A percentile compares a stretch with the other conserved stretches of the same genome.
Evolutionary conservation across 2,888 invertebrate genomes (phyloP).

Genomic region (Aspidiotus destructor): DNA sequence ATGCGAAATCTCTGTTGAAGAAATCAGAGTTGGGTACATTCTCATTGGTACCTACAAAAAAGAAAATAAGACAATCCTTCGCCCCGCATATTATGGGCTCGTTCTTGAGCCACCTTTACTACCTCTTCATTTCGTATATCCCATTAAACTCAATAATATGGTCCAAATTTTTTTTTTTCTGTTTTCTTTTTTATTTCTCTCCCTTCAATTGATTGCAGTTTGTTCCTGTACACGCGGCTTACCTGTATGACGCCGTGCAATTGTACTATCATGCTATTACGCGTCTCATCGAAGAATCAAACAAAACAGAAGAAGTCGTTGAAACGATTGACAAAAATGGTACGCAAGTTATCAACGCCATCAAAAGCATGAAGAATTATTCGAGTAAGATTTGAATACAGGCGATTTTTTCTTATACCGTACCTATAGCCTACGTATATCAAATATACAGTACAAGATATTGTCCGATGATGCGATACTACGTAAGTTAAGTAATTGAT

Average conservation of each 20-base stretch:
- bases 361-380: slow-evolving; percentile 73
- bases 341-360: slow-evolving; percentile 71
- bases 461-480: neutral
- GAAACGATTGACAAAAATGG: slow-evolving; percentile 70
- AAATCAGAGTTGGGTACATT: too few relatives aligned
- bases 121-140: too few relatives aligned
- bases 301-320: slow-evolving; percentile 54
- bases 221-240: slow-evolving; percentile 83
- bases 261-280: slow-evolving; percentile 81
- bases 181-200: too few relatives aligned
- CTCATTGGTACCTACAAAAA: too few relatives aligned
- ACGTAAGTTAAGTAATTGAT: too few relatives aligned
- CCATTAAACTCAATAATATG: too few relatives aligned
- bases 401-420: neutral
- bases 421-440: neutral
- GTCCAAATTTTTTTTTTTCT: too few relatives aligned
- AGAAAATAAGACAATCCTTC: too few relatives aligned
- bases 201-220: slow-evolving; percentile 47
- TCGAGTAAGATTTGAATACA: slow-evolving; percentile 57
- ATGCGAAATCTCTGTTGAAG: too few relatives aligned
- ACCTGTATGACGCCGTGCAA: slow-evolving; percentile 87
- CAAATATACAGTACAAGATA: neutral
- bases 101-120: too few relatives aligned
- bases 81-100: too few relatives aligned
- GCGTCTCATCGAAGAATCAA: slow-evolving; percentile 45